phyloP scores from a whole-genome alignment of 2,797 vertebrate genomes.

The Thalassophryne amazonica region DNA sequence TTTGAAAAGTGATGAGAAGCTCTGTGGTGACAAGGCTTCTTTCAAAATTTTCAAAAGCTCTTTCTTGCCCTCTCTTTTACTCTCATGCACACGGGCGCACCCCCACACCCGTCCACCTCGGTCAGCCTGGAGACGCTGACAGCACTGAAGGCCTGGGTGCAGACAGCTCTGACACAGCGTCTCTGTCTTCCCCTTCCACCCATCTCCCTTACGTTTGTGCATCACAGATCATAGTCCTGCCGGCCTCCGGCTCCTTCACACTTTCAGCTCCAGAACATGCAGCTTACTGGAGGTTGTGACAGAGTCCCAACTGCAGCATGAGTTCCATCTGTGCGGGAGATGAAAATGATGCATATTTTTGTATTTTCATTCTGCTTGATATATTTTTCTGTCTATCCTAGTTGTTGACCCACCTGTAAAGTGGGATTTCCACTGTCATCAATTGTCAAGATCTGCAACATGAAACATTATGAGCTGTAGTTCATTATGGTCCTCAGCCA shows the following conservation, averaged over 20 bases:
- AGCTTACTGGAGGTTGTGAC: background rate
- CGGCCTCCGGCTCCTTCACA: slow-evolving; percentile 26
- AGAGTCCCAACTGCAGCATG: too few relatives aligned
- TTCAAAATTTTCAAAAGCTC: slow-evolving; percentile 38
- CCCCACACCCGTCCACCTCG: slow-evolving; percentile 2
- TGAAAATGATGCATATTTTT: too few relatives aligned
- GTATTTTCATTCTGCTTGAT: too few relatives aligned
- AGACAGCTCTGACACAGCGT: slow-evolving; percentile 34
- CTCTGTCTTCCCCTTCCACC: slow-evolving; percentile 3
- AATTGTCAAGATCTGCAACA: too few relatives aligned
- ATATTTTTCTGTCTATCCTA: too few relatives aligned
- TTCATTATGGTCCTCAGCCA: too few relatives aligned
- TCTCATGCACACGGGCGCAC: background rate
- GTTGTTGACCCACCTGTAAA: too few relatives aligned
- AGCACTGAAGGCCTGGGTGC: slow-evolving; percentile 33
- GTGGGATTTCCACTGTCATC: too few relatives aligned
- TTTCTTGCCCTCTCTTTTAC: slow-evolving; percentile 6
- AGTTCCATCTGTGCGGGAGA: too few relatives aligned
- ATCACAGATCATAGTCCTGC: slow-evolving; percentile 39
- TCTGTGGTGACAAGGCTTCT: slow-evolving; percentile 56
- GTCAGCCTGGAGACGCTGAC: slow-evolving; percentile 38
- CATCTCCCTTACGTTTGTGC: slow-evolving; percentile 15
- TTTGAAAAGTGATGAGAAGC: slow-evolving; percentile 53
- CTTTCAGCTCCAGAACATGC: slow-evolving; percentile 15
- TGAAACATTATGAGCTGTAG: too few relatives aligned